Evolutionary conservation across 2,888 invertebrate species (phyloP).

Genomic region (Oegoconia quadripuncta): DNA sequence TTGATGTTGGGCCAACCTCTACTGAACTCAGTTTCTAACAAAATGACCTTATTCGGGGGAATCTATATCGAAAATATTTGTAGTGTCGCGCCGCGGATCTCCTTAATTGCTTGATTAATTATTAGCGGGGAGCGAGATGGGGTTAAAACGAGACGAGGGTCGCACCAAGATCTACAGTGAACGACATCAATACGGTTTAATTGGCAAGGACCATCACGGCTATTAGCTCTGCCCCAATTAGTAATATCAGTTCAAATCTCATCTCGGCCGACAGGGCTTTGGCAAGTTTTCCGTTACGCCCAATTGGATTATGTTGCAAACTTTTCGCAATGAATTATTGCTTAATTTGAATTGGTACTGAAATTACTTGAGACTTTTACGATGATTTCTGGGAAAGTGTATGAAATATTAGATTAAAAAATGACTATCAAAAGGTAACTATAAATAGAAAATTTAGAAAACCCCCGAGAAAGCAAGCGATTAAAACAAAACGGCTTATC

Average conservation of each 20-base stretch:
- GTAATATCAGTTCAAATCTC: slow-evolving; percentile 48
- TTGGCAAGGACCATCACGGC: slow-evolving; percentile 67
- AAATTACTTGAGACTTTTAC: too few species aligned
- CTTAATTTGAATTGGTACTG: too few species aligned
- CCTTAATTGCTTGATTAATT: slow-evolving; percentile 75
- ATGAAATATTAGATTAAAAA: too few species aligned
- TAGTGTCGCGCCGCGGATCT: slow-evolving; percentile 39
- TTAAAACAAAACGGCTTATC: too few species aligned
- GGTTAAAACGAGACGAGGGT: slow-evolving; percentile 73
- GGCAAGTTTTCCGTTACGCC: slow-evolving; percentile 26
- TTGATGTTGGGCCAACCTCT: too few species aligned
- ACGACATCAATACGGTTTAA: slow-evolving; percentile 74
- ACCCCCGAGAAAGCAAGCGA: too few species aligned
- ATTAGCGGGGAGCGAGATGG: slow-evolving; percentile 64
- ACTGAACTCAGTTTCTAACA: not conserved
- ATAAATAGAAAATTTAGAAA: too few species aligned
- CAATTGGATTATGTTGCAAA: not conserved
- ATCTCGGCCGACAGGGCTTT: slow-evolving; percentile 23
- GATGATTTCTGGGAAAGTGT: too few species aligned
- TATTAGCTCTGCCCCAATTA: slow-evolving; percentile 66
- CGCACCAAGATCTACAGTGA: slow-evolving; percentile 56
- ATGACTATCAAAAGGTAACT: too few species aligned
- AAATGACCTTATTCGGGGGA: slow-evolving; percentile 17
- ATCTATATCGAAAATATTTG: slow-evolving; percentile 50
- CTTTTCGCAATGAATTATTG: too few species aligned